These are phyloP conservation scores for Callipepla squamata DNA, from an alignment of 2,113 vertebrate species.

Conservation along the genomic window DNA sequence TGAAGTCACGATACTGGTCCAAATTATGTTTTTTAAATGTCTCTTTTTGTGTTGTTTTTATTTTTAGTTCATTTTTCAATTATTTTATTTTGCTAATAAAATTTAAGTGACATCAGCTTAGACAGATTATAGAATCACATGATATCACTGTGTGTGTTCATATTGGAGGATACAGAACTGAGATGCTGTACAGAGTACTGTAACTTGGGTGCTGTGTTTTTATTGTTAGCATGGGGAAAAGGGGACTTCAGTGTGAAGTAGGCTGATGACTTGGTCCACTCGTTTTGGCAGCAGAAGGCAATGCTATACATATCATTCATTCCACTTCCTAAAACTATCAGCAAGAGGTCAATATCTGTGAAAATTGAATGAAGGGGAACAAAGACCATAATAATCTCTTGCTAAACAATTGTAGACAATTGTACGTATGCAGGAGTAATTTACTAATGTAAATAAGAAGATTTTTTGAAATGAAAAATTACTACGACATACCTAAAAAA, in stretches of 20 bases:
- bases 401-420: background rate
- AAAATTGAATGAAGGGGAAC: background rate
- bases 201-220: background rate
- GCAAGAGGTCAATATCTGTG: background rate
- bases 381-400: background rate
- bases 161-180: background rate
- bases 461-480: background rate
- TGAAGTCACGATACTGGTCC: background rate
- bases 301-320: background rate
- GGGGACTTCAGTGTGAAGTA: background rate
- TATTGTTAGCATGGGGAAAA: background rate
- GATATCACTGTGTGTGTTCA: background rate
- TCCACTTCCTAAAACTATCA: background rate
- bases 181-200: background rate
- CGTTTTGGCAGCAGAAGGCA: background rate
- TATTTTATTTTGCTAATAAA: background rate
- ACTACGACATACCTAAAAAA: background rate
- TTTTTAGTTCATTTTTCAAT: background rate
- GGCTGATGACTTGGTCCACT: background rate
- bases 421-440: background rate
- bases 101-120: background rate
- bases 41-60: background rate
- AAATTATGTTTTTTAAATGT: background rate
- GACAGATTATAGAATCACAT: background rate
- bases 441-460: background rate